A percentile compares a stretch with the other conserved stretches of the same genome.
Evolutionary conservation across 2,888 invertebrate genomes (phyloP).

Genomic region (Argyresthia goedartella): DNA sequence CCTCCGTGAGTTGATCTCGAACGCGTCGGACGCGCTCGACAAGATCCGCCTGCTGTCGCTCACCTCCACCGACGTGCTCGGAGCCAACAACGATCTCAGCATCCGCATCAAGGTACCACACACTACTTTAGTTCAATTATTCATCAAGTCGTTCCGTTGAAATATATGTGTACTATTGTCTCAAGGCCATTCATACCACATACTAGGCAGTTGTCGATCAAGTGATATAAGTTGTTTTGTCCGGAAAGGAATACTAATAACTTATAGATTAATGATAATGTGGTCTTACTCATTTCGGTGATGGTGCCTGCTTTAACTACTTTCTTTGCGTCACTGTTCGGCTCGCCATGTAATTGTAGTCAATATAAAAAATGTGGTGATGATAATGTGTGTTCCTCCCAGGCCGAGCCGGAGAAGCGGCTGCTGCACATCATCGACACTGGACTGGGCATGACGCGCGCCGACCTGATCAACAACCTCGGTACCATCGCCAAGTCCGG

Average conservation of each 20-base stretch:
- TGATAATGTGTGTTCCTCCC: background rate
- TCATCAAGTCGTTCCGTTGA: too few relatives aligned
- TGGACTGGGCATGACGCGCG: conserved; percentile 97
- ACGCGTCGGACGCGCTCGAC: conserved; percentile 98
- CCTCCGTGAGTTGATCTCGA: conserved; percentile 97
- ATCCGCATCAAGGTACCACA: conserved; percentile 87
- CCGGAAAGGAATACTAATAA: too few relatives aligned
- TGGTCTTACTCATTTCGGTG: too few relatives aligned
- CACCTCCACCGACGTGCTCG: conserved; percentile 86
- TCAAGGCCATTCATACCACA: too few relatives aligned
- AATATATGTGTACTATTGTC: too few relatives aligned
- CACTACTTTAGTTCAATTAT: background rate
- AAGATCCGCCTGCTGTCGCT: conserved; percentile 95
- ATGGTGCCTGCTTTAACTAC: too few relatives aligned
- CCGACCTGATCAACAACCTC: conserved; percentile 93
- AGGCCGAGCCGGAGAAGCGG: conserved; percentile 91
- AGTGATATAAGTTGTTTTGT: too few relatives aligned
- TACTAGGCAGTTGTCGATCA: too few relatives aligned
- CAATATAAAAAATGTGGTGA: too few relatives aligned
- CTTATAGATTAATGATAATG: too few relatives aligned
- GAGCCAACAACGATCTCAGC: conserved; percentile 83
- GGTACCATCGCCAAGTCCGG: conserved; percentile 99
- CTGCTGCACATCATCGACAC: conserved; percentile 95
- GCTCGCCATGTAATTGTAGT: too few relatives aligned
- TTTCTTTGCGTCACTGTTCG: too few relatives aligned